These are phyloP conservation scores for Dascillus cervinus DNA, from an alignment of 2,888 invertebrate genomes.

Conservation along the genomic window DNA sequence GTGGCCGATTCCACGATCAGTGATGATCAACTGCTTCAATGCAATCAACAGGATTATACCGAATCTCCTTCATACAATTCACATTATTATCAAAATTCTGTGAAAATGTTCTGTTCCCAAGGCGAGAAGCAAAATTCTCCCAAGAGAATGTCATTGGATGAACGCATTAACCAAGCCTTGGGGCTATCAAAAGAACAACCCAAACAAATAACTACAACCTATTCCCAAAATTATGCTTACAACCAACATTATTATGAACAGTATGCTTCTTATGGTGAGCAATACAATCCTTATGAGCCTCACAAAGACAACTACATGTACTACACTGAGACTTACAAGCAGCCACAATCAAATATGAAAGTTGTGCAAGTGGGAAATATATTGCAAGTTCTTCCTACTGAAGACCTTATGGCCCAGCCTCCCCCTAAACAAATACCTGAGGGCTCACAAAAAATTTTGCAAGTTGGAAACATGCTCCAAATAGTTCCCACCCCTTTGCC, in stretches of 20 bases:
- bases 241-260: conserved; percentile 12
- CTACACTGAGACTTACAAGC: background rate
- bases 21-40: conserved; percentile 41
- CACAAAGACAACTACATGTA: background rate
- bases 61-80: conserved; percentile 21
- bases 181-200: conserved; percentile 44
- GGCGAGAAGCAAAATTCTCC: conserved; percentile 39
- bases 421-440: too few species aligned
- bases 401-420: conserved; percentile 24
- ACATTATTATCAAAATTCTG: conserved; percentile 8
- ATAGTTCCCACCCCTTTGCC: conserved; percentile 46
- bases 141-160: conserved; percentile 52
- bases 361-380: conserved; percentile 51
- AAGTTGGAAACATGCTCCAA: conserved; percentile 55
- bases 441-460: conserved; percentile 31
- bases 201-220: conserved; percentile 15
- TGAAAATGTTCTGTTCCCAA: conserved; percentile 1
- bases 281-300: conserved; percentile 3
- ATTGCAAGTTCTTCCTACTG: conserved; percentile 51
- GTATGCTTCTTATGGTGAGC: conserved; percentile 8
- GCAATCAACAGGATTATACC: conserved; percentile 24
- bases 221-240: conserved; percentile 12
- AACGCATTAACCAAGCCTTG: conserved; percentile 51
- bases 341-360: conserved; percentile 13
- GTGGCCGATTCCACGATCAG: conserved; percentile 49